phyloP scores from a whole-genome alignment of 2,797 vertebrate species.

The Acanthornis magna region DNA sequence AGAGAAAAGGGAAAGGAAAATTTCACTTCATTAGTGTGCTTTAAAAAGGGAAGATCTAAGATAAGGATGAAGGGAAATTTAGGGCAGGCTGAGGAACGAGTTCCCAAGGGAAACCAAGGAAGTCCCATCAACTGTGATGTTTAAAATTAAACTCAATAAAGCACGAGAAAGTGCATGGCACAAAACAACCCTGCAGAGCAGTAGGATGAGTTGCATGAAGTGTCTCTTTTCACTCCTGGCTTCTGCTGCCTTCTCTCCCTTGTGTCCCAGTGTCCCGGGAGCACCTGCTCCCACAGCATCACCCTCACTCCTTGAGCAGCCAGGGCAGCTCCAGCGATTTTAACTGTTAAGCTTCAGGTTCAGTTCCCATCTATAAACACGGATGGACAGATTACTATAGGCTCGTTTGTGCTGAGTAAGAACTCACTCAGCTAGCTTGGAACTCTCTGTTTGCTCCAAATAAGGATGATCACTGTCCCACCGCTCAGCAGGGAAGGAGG shows the following conservation, averaged over 20 bases:
- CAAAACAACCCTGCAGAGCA: not conserved
- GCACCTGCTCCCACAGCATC: not conserved
- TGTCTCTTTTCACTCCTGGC: not conserved
- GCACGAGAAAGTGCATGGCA: not conserved
- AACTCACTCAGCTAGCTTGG: not conserved
- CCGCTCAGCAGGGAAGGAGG: not conserved
- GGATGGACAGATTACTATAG: not conserved
- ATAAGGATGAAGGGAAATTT: conserved; percentile 54
- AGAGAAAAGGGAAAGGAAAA: not conserved
- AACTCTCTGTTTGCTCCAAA: not conserved
- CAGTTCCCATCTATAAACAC: not conserved
- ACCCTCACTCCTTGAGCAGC: not conserved
- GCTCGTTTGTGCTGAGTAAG: not conserved
- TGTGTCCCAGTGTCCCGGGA: rapidly evolving
- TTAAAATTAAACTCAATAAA: conserved; percentile 33
- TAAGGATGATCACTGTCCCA: not conserved
- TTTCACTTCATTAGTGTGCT: conserved; percentile 50
- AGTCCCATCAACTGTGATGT: not conserved
- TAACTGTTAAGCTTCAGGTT: not conserved
- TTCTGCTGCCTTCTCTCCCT: not conserved
- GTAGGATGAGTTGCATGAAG: not conserved
- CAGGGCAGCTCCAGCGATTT: not conserved
- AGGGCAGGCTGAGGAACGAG: not conserved
- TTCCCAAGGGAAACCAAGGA: conserved; percentile 50
- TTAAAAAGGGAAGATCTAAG: conserved; percentile 52